Evolutionary conservation across 2,113 vertebrate genomes (phyloP), one percentile per base, ranked within the genome.

Genomic region (Sorex araneus): DNA sequence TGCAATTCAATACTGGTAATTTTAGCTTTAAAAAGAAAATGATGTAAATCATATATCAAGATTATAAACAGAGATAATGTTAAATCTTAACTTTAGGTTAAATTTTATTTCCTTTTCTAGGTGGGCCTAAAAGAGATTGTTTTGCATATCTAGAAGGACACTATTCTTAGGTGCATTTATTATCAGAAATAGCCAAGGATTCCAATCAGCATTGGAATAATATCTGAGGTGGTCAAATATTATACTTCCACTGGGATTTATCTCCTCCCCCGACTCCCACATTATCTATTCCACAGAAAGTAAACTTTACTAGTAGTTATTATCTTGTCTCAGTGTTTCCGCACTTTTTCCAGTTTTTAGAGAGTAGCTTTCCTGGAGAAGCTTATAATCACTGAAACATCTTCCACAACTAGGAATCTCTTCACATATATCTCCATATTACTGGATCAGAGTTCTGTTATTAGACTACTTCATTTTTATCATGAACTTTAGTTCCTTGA

Each of bases 401-500:
- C 30, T 30, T 19, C 34, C 47, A 50, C 2, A 5, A 28, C n/a
- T 73, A 57, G 23, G 92, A 94, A 95, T 88, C 32, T 69, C 19
- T 85, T 85, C 88, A 82, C 84, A 50, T 36, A 25, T 88, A 69
- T 6, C 19, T 66, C 23, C 75, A 60, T 70, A 64, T 90, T 80
- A 82, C 7, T 79, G 87, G 43, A 9, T 92, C 34, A 36, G 6
- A 85, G 88, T 91, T 84, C 60, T 71, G 19, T 91, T 83, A 89
- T 75, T 94, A 90, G 43, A 80, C 89, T 93, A 67, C n/a, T 67
- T 93, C 25, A 92, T 91, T 94, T 69, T 32, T 28, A 40, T 85
- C n/a, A 77, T 94, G 40, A 91, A 64, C 80, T 30, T 25, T 93
- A 84, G 77, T 78, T 88, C 57, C n/a, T 90, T 86, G 0, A 70